These are phyloP conservation scores for Carassius gibelio DNA, from an alignment of 2,113 vertebrate genomes.

Conservation along the genomic window DNA sequence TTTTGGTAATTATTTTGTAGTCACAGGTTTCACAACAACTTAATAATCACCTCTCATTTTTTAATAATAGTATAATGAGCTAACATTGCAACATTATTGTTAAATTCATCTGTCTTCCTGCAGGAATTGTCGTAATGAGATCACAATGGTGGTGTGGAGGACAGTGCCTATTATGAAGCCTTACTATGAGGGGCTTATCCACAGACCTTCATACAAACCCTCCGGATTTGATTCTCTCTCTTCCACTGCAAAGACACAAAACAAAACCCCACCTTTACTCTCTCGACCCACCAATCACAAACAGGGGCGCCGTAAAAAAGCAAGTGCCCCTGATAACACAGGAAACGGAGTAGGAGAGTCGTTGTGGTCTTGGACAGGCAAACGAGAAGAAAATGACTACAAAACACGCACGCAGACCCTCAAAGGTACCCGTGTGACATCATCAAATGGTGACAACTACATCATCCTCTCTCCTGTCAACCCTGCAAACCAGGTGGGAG, in stretches of 20 bases:
- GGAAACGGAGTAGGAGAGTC: constrained; percentile 73
- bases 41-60: too few relatives aligned
- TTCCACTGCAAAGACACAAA: constrained; percentile 74
- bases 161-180: constrained; percentile 81
- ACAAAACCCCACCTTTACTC: constrained; percentile 74
- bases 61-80: not conserved
- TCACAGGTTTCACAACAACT: not conserved
- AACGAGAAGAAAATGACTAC: constrained; percentile 78
- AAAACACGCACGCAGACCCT: constrained; percentile 67
- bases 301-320: constrained; percentile 73
- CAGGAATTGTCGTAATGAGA: constrained; percentile 86
- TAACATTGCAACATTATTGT: not conserved
- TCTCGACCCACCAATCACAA: constrained; percentile 74
- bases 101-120: constrained; percentile 15
- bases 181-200: constrained; percentile 74
- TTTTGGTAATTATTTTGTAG: constrained; percentile 1
- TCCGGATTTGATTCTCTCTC: constrained; percentile 71
- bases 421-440: constrained; percentile 75
- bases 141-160: constrained; percentile 88
- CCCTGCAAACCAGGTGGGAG: constrained; percentile 80
- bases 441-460: constrained; percentile 88
- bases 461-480: constrained; percentile 88
- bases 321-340: constrained; percentile 57
- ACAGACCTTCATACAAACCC: constrained; percentile 75
- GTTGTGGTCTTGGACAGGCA: constrained; percentile 74